phyloP scores from a whole-genome alignment of 2,888 invertebrate genomes.

The Dicranocentrus wangi region DNA sequence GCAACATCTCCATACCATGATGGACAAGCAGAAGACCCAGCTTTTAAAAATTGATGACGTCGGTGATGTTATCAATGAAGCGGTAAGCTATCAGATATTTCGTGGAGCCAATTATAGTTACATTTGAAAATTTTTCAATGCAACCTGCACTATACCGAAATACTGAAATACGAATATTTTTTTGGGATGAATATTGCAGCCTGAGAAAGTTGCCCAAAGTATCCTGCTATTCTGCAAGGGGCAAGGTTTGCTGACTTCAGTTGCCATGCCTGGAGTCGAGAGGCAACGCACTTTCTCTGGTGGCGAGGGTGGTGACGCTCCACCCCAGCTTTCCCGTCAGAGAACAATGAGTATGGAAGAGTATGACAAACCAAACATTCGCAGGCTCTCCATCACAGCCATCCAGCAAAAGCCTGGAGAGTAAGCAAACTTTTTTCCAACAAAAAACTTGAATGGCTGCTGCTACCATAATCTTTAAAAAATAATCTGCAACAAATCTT shows the following conservation, averaged over 20 bases:
- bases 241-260: conserved; percentile 86
- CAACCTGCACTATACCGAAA: not conserved
- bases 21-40: conserved; percentile 88
- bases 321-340: conserved; percentile 75
- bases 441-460: not conserved
- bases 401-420: conserved; percentile 71
- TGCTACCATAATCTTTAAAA: not conserved
- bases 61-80: conserved; percentile 90
- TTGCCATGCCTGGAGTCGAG: conserved; percentile 87
- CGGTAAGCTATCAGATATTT: conserved; percentile 83
- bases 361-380: conserved; percentile 86
- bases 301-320: conserved; percentile 77
- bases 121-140: not conserved
- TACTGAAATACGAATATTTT: not conserved
- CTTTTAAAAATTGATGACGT: conserved; percentile 88
- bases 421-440: conserved; percentile 28
- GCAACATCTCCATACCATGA: conserved; percentile 84
- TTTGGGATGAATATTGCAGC: conserved; percentile 78
- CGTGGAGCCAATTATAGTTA: too few species aligned
- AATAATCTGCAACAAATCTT: conserved; percentile 17
- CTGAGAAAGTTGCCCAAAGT: conserved; percentile 89
- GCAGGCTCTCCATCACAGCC: conserved; percentile 80
- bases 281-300: conserved; percentile 81
- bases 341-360: conserved; percentile 87
- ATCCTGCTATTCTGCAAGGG: conserved; percentile 92